Conservation (phyloP, 2,888 invertebrate species). For the Pterostichus niger region DNA sequence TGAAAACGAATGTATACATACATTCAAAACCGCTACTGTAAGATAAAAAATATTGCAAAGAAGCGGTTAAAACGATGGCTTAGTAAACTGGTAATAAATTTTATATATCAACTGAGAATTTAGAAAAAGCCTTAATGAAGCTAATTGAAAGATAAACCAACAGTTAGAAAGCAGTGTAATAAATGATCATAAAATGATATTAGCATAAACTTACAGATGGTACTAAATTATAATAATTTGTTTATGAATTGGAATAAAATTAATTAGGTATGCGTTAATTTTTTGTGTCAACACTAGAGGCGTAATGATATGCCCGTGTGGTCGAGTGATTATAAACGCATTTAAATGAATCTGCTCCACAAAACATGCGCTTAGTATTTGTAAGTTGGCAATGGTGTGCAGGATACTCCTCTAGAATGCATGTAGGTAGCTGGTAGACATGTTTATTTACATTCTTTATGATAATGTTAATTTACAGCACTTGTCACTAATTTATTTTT, state of each 20-base stretch:
- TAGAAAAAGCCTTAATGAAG: not conserved
- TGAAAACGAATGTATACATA: too few species aligned
- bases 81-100: too few species aligned
- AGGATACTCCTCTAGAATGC: not conserved
- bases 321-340: too few species aligned
- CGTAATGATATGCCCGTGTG: not conserved
- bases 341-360: too few species aligned
- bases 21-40: too few species aligned
- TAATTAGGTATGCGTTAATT: constrained; percentile 11
- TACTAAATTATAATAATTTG: constrained; percentile 24
- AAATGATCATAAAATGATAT: too few species aligned
- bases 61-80: too few species aligned
- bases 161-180: not conserved
- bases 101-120: not conserved
- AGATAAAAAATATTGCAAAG: too few species aligned
- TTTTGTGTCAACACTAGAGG: constrained; percentile 1
- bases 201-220: too few species aligned
- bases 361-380: too few species aligned
- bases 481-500: constrained; percentile 6
- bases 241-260: constrained; percentile 23
- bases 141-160: not conserved
- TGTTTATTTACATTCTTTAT: constrained; percentile 23
- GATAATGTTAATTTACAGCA: constrained; percentile 17
- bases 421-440: constrained; percentile 2
- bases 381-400: too few species aligned